Conservation (phyloP, 2,113 vertebrate genomes). For the Cnemophilus loriae region DNA sequence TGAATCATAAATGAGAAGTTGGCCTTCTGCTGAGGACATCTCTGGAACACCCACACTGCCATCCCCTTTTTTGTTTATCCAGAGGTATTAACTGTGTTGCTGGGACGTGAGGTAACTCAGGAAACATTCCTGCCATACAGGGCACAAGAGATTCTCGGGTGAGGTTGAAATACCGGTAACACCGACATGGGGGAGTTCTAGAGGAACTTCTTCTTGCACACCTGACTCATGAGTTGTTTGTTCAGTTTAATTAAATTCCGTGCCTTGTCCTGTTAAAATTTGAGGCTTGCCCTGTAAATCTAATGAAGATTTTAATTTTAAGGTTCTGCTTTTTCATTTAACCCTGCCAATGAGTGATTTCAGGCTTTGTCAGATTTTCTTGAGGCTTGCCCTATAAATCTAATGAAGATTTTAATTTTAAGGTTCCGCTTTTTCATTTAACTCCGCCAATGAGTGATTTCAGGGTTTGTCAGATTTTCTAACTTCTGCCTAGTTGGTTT, state of each 20-base stretch:
- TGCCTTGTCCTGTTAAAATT: background rate
- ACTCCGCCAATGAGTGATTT: background rate
- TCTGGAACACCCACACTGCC: background rate
- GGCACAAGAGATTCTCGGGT: background rate
- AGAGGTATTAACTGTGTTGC: background rate
- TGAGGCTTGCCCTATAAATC: background rate
- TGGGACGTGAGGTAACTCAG: constrained; percentile 2
- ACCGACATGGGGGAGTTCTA: background rate
- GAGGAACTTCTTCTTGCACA: background rate
- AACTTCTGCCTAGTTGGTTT: background rate
- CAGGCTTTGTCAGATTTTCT: background rate
- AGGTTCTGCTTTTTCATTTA: background rate
- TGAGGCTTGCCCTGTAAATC: background rate
- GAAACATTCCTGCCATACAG: background rate
- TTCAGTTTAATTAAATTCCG: background rate
- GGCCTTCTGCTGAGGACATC: constrained; percentile 6
- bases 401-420: background rate
- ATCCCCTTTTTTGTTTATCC: background rate
- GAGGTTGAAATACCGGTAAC: background rate
- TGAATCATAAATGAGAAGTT: constrained; percentile 46
- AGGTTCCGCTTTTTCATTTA: background rate
- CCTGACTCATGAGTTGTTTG: background rate
- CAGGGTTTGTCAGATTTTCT: background rate
- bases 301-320: background rate
- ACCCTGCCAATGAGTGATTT: background rate